Conservation (phyloP, 2,113 vertebrate genomes). For the Tilapia sparmanii region DNA sequence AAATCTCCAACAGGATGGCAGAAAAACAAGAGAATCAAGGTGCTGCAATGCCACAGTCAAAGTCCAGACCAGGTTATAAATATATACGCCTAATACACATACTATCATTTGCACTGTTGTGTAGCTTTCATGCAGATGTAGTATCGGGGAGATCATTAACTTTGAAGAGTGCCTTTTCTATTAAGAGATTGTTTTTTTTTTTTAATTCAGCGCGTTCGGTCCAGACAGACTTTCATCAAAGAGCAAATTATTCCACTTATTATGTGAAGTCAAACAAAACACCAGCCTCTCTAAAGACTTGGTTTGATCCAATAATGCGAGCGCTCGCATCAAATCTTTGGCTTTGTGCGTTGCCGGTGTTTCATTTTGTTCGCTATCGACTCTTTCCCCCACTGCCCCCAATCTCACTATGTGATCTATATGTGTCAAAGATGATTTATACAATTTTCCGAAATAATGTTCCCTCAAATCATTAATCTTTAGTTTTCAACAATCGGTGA, state of each 20-base stretch:
- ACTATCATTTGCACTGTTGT: background rate
- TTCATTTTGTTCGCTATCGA: background rate
- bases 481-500: slow-evolving; percentile 27
- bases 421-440: slow-evolving; percentile 46
- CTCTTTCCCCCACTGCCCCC: background rate
- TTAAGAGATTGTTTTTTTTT: background rate
- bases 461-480: slow-evolving; percentile 45
- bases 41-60: background rate
- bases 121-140: background rate
- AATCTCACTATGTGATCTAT: slow-evolving; percentile 26
- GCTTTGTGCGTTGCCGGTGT: background rate
- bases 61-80: background rate
- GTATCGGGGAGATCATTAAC: background rate
- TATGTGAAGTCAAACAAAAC: background rate
- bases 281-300: background rate
- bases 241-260: background rate
- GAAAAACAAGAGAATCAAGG: background rate
- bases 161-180: background rate
- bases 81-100: background rate
- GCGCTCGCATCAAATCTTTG: background rate
- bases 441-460: slow-evolving; percentile 30
- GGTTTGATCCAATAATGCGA: background rate
- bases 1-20: background rate
- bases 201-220: background rate
- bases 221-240: background rate